Evolutionary conservation across 2,888 invertebrate genomes (phyloP).

Genomic region (Morpho helenor): DNA sequence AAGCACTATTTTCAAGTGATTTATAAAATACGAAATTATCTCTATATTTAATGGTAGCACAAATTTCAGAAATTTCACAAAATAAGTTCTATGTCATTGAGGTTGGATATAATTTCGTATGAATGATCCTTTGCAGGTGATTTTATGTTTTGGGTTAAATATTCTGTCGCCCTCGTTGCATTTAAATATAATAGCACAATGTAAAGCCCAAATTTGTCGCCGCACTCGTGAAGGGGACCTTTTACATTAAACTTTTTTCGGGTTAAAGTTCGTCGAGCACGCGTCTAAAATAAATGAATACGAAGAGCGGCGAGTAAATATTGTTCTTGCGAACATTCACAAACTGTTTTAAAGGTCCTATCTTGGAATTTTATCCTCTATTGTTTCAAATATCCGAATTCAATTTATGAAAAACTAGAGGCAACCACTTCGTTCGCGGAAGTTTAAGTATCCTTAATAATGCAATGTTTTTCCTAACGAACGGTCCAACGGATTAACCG

Average conservation of each 20-base stretch:
- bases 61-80: constrained; percentile 38
- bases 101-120: constrained; percentile 34
- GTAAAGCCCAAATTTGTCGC: constrained; percentile 55
- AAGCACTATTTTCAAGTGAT: constrained; percentile 35
- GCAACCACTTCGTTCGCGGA: too few relatives aligned
- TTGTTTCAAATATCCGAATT: too few relatives aligned
- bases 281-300: constrained; percentile 6
- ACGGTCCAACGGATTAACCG: too few relatives aligned
- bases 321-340: neutral
- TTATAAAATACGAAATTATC: constrained; percentile 42
- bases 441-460: too few relatives aligned
- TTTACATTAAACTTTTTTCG: constrained; percentile 18
- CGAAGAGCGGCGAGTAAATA: neutral
- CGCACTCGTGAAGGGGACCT: constrained; percentile 5
- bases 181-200: constrained; percentile 61
- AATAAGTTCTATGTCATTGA: constrained; percentile 29
- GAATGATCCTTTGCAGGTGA: constrained; percentile 35
- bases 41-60: constrained; percentile 51
- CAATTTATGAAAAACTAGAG: too few relatives aligned
- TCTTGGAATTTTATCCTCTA: too few relatives aligned
- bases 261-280: constrained; percentile 4
- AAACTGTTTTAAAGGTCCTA: neutral
- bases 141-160: constrained; percentile 49
- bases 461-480: too few relatives aligned
- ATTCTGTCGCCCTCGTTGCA: constrained; percentile 48